These are phyloP conservation scores for Linyphia triangularis DNA, from an alignment of 2,888 invertebrate species.

Conservation along the genomic window DNA sequence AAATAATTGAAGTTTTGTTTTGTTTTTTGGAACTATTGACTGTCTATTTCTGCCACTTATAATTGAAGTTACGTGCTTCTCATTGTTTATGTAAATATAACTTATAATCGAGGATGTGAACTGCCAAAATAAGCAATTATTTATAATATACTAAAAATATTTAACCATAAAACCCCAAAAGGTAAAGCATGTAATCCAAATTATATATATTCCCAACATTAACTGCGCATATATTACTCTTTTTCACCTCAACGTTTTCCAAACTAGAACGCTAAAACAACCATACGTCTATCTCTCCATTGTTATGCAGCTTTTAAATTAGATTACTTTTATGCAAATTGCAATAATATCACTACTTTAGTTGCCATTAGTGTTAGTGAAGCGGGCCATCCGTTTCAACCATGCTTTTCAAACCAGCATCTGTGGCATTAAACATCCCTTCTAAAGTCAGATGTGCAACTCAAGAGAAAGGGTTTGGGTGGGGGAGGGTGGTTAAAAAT, in stretches of 20 bases:
- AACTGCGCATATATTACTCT: not conserved
- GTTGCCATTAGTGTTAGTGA: not conserved
- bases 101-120: too few relatives aligned
- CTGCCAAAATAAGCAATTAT: too few relatives aligned
- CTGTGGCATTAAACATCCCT: not conserved
- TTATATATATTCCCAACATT: not conserved
- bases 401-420: too few relatives aligned
- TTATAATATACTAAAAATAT: not conserved
- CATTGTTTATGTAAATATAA: too few relatives aligned
- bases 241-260: not conserved
- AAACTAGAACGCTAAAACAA: not conserved
- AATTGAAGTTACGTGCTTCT: too few relatives aligned
- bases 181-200: not conserved
- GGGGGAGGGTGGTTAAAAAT: not conserved
- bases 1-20: too few relatives aligned
- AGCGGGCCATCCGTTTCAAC: not conserved
- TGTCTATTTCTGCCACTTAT: too few relatives aligned
- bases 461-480: not conserved
- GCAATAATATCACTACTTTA: not conserved
- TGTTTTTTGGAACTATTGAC: too few relatives aligned
- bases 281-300: not conserved
- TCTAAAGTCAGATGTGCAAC: not conserved
- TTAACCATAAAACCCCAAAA: not conserved
- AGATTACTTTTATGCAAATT: slow-evolving; percentile 3
- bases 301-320: not conserved